Conservation (phyloP, 2,113 vertebrate genomes). For the Monarcha castaneiventris region DNA sequence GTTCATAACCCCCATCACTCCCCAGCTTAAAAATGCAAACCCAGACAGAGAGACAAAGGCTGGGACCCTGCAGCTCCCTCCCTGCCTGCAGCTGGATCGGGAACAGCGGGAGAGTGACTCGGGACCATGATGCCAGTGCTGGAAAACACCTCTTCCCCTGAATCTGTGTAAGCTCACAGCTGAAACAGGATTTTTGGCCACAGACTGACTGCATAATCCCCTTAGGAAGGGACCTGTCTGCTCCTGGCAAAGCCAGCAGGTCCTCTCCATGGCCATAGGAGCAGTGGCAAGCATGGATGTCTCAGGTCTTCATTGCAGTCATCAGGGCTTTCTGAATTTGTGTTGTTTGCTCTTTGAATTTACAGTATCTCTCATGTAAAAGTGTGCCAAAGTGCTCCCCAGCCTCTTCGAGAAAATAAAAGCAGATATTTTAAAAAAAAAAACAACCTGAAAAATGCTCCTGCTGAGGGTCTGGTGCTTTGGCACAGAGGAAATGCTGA, state of each 20-base stretch:
- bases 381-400: not conserved
- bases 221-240: not conserved
- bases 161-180: not conserved
- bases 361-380: not conserved
- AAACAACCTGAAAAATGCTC: not conserved
- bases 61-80: not conserved
- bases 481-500: not conserved
- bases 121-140: not conserved
- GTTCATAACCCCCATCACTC: not conserved
- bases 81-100: accelerated
- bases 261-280: not conserved
- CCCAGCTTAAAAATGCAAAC: not conserved
- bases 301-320: not conserved
- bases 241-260: not conserved
- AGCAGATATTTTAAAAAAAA: not conserved
- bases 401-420: not conserved
- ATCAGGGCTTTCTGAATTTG: accelerated
- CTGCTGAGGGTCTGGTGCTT: not conserved
- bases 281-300: not conserved
- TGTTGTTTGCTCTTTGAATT: not conserved
- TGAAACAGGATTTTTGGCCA: not conserved
- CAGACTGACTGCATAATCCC: not conserved
- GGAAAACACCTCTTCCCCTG: not conserved
- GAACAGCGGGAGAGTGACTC: not conserved
- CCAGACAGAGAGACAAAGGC: not conserved